phyloP scores from a whole-genome alignment of 2,113 vertebrate genomes.

The Mus spicilegus region DNA sequence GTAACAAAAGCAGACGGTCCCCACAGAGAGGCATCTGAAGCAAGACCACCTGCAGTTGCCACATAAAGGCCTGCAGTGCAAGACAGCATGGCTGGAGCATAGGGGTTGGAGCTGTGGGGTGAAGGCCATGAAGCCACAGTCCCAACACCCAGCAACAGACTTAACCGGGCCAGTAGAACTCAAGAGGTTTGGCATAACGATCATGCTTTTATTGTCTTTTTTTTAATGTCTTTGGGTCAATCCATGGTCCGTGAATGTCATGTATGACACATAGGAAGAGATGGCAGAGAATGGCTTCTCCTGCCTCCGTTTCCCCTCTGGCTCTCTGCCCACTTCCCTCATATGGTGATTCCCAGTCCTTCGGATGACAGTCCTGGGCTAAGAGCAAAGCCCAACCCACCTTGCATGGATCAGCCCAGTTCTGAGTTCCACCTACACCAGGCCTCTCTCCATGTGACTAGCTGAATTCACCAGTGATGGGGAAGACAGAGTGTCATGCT shows the following conservation, averaged over 20 bases:
- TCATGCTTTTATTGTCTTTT: no score
- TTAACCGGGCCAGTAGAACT: fast-evolving
- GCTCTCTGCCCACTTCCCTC: neutral
- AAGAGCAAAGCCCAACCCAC: fast-evolving
- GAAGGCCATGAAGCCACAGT: neutral
- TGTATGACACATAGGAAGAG: no score
- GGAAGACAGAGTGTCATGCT: fast-evolving
- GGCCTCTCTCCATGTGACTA: fast-evolving
- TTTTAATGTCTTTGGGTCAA: fast-evolving
- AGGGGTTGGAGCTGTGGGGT: no score
- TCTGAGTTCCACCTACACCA: fast-evolving
- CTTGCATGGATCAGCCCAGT: neutral
- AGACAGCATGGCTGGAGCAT: no score
- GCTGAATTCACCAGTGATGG: neutral
- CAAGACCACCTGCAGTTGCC: neutral
- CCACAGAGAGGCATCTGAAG: neutral
- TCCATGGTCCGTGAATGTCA: fast-evolving
- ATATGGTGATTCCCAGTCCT: fast-evolving
- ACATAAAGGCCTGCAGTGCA: no score
- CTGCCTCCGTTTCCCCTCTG: neutral
- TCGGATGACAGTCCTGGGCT: neutral
- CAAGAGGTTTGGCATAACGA: neutral
- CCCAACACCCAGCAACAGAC: neutral
- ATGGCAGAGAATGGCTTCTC: no score
- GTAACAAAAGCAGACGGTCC: neutral